Percentiles rank a stretch among this genome's conserved stretches.
These are phyloP conservation scores for Poeciliopsis prolifica DNA, from an alignment of 2,113 vertebrate genomes.

Conservation along the genomic window DNA sequence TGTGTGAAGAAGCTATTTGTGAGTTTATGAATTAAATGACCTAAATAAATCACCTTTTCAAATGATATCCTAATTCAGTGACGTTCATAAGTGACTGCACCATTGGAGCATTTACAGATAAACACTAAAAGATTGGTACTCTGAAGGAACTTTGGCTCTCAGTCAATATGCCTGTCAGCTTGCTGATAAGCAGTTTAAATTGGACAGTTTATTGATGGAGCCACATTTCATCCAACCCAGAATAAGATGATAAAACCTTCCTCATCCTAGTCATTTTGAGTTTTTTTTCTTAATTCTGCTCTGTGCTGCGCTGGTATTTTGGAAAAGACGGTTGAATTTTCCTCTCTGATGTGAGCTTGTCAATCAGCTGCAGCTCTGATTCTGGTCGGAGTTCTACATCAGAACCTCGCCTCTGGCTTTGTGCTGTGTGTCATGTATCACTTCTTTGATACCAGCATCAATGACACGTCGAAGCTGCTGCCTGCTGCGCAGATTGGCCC, in stretches of 20 bases:
- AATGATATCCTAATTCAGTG: background rate
- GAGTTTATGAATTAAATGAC: too few species aligned
- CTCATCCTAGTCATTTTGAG: background rate
- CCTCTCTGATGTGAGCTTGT: background rate
- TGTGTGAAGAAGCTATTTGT: too few species aligned
- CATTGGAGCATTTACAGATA: too few species aligned
- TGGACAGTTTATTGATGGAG: background rate
- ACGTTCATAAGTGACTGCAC: background rate
- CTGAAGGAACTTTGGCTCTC: background rate
- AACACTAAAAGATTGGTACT: background rate
- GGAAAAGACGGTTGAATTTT: background rate
- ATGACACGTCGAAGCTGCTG: conserved; percentile 3
- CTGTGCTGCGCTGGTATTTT: background rate
- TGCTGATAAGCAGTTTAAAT: background rate
- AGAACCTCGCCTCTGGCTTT: conserved; percentile 1
- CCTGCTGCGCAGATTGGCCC: background rate
- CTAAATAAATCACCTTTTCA: too few species aligned
- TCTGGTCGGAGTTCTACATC: conserved; percentile 12
- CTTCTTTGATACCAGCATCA: background rate
- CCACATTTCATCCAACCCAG: background rate
- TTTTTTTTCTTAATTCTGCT: too few species aligned
- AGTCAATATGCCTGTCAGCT: background rate
- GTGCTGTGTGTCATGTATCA: background rate
- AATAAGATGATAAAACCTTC: background rate
- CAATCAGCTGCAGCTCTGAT: background rate